Conservation (phyloP, 2,113 vertebrate genomes). For the Pelobates fuscus region DNA sequence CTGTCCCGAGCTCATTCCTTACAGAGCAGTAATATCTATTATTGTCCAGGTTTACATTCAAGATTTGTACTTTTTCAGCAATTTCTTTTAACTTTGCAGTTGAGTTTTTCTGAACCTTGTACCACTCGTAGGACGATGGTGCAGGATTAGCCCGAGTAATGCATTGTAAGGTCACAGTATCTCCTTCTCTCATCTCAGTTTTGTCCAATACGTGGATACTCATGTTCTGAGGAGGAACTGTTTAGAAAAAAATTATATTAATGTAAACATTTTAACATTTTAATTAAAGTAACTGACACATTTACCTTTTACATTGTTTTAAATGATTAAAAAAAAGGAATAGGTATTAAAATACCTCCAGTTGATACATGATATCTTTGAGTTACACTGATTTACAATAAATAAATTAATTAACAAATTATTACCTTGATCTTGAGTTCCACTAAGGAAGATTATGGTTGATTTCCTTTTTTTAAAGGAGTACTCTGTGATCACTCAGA, state of each 20-base stretch:
- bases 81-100: not conserved
- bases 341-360: no score
- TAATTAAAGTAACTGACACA: no score
- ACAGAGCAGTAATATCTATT: constrained; percentile 13
- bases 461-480: no score
- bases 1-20: constrained; percentile 2
- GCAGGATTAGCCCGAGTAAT: constrained; percentile 12
- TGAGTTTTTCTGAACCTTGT: not conserved
- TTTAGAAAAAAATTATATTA: not conserved
- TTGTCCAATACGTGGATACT: not conserved
- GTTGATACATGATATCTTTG: no score
- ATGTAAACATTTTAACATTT: no score
- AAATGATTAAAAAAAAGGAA: no score
- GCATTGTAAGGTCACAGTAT: not conserved
- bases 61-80: not conserved
- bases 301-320: no score
- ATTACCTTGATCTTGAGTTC: no score
- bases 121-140: not conserved
- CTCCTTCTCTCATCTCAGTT: not conserved
- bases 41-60: not conserved
- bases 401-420: no score
- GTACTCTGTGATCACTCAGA: no score
- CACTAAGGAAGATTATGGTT: no score
- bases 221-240: constrained; percentile 16
- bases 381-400: no score